Conservation (phyloP, 1,140 invertebrate species). For the Rhyacophila brunnea region DNA sequence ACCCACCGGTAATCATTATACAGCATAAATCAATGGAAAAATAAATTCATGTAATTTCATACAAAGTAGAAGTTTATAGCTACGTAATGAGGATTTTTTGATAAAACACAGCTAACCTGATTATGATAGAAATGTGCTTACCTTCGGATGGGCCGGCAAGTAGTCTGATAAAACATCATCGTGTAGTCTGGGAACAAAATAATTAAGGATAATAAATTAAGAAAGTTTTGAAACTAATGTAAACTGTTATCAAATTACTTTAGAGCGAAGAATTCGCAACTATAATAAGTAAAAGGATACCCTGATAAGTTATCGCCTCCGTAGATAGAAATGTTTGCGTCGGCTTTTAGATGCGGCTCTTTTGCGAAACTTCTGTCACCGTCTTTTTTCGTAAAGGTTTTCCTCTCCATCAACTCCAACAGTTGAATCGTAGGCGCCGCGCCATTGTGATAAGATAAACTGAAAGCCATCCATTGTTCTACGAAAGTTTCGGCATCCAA, state of each 20-base stretch:
- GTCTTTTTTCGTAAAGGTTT: conserved; percentile 58
- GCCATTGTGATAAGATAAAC: conserved; percentile 59
- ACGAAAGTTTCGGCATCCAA: conserved; percentile 65
- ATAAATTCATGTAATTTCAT: too few species aligned
- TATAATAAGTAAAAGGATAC: conserved; percentile 31
- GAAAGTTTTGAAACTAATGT: too few species aligned
- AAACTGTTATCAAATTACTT: too few species aligned
- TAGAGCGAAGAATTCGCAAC: too few species aligned
- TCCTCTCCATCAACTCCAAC: conserved; percentile 60
- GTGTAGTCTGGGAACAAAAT: conserved; percentile 38
- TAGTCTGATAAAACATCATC: conserved; percentile 48
- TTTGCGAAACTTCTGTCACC: conserved; percentile 35
- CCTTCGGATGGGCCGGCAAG: conserved; percentile 47
- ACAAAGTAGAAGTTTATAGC: too few species aligned
- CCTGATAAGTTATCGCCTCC: neutral
- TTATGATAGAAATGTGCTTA: too few species aligned
- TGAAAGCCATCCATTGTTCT: conserved; percentile 67
- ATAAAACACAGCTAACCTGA: too few species aligned
- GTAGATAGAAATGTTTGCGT: conserved; percentile 9
- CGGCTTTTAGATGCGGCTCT: conserved; percentile 11
- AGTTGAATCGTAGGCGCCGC: conserved; percentile 56
- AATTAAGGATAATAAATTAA: conserved; percentile 9
- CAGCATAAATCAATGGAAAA: too few species aligned
- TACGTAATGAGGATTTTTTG: too few species aligned
- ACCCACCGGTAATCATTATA: too few species aligned